A percentile compares a stretch with the other conserved stretches of the same genome.
Conservation (phyloP, 2,888 invertebrate genomes). For the Drosophila mulleri region DNA sequence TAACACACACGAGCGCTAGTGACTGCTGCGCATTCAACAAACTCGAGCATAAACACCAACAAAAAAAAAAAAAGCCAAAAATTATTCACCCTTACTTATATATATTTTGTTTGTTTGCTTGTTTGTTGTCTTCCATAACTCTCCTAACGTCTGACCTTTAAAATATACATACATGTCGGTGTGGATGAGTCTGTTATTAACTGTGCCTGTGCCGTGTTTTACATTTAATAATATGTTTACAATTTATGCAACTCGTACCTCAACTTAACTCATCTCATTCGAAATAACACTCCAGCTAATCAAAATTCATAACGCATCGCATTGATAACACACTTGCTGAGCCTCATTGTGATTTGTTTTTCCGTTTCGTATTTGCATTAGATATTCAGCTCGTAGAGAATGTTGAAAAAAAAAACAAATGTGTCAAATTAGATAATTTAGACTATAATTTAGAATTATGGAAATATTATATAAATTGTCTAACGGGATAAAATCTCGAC, state of each 20-base stretch:
- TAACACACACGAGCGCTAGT: slow-evolving; percentile 36
- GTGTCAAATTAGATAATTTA: not conserved
- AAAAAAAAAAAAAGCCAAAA: slow-evolving; percentile 10
- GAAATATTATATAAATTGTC: not conserved
- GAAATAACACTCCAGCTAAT: slow-evolving; percentile 31
- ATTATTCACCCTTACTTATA: slow-evolving; percentile 39
- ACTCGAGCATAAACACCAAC: slow-evolving; percentile 21
- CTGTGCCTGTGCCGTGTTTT: slow-evolving; percentile 41
- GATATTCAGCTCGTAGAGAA: not conserved
- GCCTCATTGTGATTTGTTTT: not conserved
- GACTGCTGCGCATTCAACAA: slow-evolving; percentile 37
- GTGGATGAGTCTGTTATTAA: slow-evolving; percentile 29
- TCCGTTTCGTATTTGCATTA: not conserved
- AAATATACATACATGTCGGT: slow-evolving; percentile 34
- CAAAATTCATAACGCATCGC: slow-evolving; percentile 38
- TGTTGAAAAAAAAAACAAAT: not conserved
- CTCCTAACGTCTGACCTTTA: slow-evolving; percentile 52
- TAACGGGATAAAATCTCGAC: not conserved
- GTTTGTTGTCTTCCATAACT: slow-evolving; percentile 53
- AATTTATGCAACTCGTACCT: slow-evolving; percentile 48
- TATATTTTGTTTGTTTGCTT: slow-evolving; percentile 24
- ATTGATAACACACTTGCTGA: slow-evolving; percentile 2
- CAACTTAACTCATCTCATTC: slow-evolving; percentile 39
- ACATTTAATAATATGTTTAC: slow-evolving; percentile 50
- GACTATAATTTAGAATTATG: no score